Base-by-base conservation (phyloP, 2,797 vertebrate genomes). In the Fistularia tabacaria region DNA sequence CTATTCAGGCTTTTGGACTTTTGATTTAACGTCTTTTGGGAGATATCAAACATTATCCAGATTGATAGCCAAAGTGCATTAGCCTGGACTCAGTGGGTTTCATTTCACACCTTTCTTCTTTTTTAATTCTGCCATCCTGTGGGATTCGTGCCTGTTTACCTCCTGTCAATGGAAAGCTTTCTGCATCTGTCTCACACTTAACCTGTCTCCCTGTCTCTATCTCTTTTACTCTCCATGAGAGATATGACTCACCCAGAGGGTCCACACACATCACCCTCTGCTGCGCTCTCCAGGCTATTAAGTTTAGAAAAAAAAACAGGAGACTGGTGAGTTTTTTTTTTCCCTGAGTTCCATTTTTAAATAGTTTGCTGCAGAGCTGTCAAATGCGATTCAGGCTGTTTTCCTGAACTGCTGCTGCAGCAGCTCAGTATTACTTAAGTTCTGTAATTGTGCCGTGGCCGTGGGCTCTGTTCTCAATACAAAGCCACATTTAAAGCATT, bases 191-290 rank as follows among this genome's bases (percentile, higher is more conserved):
- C 46, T 48, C 15, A 25, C 14, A 2, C 8, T 7, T 47, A n/a
- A 11, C 54, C 38, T 54, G 11, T 43, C 58, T 47, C 14, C 5
- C 45, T 41, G 9, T 13, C 47, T 49, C 15, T 0, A 13, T 36
- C 25, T 36, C 14, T 36, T 14, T 53, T 38, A 13, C 42, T 38
- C 10, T 46, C 37, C 47, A 48, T 58, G 47, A 3, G 14, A 44
- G 66, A 59, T 46, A 36, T 69, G 71, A 77, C 50, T 80, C 73
- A 69, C 10, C 50, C 51, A 13, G 38, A 47, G 40, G 51, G 57
- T 64, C 46, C 49, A 7, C 37, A 61, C 11, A 49, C 41, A 3
- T 67, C 55, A 57, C 51, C 44, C 12, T 4, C 54, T 49, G 4
- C 56, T 45, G 53, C 15, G 1, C 68, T 63, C 57, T 59, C 37